These are phyloP conservation scores for Gastracanthus pulcherrimus DNA, from an alignment of 2,888 invertebrate species.

Conservation along the genomic window DNA sequence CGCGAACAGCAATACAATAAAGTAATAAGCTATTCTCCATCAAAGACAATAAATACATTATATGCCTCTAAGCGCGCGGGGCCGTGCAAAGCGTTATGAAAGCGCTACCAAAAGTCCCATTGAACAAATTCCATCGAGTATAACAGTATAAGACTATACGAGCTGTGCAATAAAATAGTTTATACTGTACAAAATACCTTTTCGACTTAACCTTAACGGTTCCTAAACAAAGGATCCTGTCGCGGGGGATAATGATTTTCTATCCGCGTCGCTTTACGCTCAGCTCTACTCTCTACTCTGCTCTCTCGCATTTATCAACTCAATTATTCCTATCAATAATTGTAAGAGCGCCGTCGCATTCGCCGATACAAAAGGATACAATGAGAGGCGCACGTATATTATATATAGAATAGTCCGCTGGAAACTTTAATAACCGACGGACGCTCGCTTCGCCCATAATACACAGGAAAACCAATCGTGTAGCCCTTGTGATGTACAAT, in stretches of 20 bases:
- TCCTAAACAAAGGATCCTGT: constrained; percentile 5
- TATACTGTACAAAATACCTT: not conserved
- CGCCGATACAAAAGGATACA: constrained; percentile 14
- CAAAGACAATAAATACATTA: constrained; percentile 10
- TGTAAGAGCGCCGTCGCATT: constrained; percentile 16
- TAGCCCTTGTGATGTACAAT: constrained; percentile 3
- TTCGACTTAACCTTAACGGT: constrained; percentile 18
- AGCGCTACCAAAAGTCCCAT: not conserved
- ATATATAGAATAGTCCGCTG: no score
- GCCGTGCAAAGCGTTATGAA: not conserved
- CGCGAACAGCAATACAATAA: not conserved
- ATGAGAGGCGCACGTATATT: not conserved
- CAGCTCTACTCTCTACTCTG: not conserved
- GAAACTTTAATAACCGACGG: not conserved
- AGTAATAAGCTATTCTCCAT: not conserved
- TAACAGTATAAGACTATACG: not conserved
- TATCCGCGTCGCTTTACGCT: not conserved
- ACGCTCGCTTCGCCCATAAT: no score
- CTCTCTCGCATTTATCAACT: constrained; percentile 30
- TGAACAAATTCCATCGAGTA: not conserved
- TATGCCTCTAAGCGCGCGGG: not conserved
- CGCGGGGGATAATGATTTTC: constrained; percentile 5
- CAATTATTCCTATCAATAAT: constrained; percentile 49
- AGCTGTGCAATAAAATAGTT: constrained; percentile 36
- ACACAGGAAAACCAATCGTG: not conserved